Conservation (phyloP, 2,797 vertebrate genomes). For the Pyrocephalus nanus region DNA sequence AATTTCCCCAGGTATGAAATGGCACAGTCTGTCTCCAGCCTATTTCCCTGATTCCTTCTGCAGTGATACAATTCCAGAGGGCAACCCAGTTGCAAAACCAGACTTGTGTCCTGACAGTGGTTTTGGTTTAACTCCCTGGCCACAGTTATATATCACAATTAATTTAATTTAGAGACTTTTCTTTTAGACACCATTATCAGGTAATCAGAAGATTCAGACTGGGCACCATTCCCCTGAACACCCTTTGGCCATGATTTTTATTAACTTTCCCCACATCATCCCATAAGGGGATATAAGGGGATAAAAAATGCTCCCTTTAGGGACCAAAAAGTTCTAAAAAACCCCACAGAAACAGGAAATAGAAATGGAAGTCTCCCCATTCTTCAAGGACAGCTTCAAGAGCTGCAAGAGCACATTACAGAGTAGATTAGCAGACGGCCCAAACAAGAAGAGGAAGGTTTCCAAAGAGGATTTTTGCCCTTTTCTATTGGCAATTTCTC, state of each 20-base stretch:
- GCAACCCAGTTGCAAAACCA: not conserved
- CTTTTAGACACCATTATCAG: not conserved
- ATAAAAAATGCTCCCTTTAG: not conserved
- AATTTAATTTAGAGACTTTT: not conserved
- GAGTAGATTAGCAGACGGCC: not conserved
- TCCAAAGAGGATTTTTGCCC: not conserved
- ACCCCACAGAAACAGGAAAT: not conserved
- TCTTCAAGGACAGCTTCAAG: not conserved
- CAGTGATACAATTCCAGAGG: not conserved
- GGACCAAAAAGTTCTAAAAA: not conserved
- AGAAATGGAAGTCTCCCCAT: not conserved
- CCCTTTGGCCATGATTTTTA: not conserved
- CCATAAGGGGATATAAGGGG: not conserved
- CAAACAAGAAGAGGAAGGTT: not conserved
- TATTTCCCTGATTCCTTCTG: not conserved
- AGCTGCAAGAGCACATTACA: not conserved
- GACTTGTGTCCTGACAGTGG: not conserved
- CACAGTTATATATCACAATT: not conserved
- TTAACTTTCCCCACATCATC: not conserved
- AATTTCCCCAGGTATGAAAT: too few relatives aligned
- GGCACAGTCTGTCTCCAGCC: not conserved
- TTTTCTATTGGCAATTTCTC: not conserved
- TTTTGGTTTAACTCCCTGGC: not conserved
- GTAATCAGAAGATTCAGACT: not conserved
- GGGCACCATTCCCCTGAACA: not conserved